A percentile compares a stretch with the other conserved stretches of the same genome.
Conservation (phyloP, 2,888 invertebrate genomes). For the Corbicula japonica region DNA sequence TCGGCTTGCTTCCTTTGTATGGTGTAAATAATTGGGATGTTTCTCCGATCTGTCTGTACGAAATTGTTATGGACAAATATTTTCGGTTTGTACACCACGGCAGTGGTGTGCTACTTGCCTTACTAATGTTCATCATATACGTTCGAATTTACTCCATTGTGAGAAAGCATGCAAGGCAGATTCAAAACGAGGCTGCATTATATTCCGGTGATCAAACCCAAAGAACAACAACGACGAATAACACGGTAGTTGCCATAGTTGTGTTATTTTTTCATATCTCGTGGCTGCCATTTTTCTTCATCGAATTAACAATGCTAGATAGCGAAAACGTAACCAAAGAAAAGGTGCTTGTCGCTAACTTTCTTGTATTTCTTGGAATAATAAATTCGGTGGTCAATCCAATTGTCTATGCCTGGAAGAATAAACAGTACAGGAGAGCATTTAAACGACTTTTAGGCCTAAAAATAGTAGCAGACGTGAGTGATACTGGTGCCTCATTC, state of each 20-base stretch:
- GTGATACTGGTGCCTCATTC: too few species aligned
- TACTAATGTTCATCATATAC: conserved; percentile 64
- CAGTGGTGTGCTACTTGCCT: conserved; percentile 54
- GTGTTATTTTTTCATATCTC: conserved; percentile 65
- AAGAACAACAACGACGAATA: conserved; percentile 54
- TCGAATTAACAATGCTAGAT: conserved; percentile 59
- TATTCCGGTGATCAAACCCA: conserved; percentile 7
- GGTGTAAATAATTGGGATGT: conserved; percentile 59
- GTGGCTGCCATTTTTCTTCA: conserved; percentile 70
- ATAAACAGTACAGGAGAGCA: conserved; percentile 65
- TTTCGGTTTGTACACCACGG: conserved; percentile 50
- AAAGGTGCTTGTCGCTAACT: conserved; percentile 52
- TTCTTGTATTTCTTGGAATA: conserved; percentile 69
- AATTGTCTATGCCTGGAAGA: conserved; percentile 73
- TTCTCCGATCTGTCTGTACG: conserved; percentile 66
- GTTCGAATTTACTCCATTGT: conserved; percentile 55
- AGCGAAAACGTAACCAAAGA: conserved; percentile 24
- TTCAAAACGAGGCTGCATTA: conserved; percentile 37
- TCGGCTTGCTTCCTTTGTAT: conserved; percentile 55
- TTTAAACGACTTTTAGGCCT: conserved; percentile 64
- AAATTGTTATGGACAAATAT: conserved; percentile 60
- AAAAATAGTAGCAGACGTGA: too few species aligned
- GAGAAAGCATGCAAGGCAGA: conserved; percentile 56
- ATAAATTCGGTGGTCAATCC: conserved; percentile 71
- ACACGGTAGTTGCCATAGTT: conserved; percentile 59